Evolutionary conservation across 2,113 vertebrate species (phyloP), one percentile per base, ranked within the genome.

Genomic region (Poeciliopsis retropinna): DNA sequence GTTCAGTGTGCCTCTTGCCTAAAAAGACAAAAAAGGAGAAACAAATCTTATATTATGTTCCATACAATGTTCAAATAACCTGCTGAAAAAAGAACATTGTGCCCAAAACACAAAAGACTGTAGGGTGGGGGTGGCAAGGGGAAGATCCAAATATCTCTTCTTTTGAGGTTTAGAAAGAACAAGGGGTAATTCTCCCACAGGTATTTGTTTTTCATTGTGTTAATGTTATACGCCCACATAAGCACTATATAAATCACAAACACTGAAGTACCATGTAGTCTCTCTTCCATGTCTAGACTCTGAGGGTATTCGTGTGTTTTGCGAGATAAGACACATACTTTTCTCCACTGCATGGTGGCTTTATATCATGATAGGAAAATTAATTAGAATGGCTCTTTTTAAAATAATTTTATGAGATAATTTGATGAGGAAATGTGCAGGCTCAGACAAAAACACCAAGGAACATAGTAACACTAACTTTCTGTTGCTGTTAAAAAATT

Each of bases 1-100:
- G 10, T 87, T 67, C 79, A 94, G 57, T 15, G 82, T 75, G 29
- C 80, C 79, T 73, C 87, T 87, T 67, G 86, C 80, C 94, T 95
- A 15, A 9, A 78, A 60, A n/a, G 37, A 27, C 9, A 75, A 13
- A 70, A 69, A 79, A 78, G 29, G 13, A 72, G 2, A n/a, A 57
- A 54, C 2, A 19, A 70, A 41, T 0, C 4, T 70, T 19, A 54
- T 64, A 70, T 81, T 5, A 3, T 29, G 12, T 84, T 79, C 69
- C 60, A 77, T 1, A 6, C 5, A 30, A 11, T 63, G 30, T 64
- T 85, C 66, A 67, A 75, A 76, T 83, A 80, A 85, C 61, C 62
- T 41, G 83, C 84, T 81, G 32, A 10, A 83, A 39, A 73, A 2
- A 82, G 27, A 77, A 81, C 65, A 83, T 31, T 70, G 44, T 19